These are phyloP conservation scores for Cryptoblepharus egeriae DNA, from an alignment of 2,797 vertebrate species.

Conservation along the genomic window DNA sequence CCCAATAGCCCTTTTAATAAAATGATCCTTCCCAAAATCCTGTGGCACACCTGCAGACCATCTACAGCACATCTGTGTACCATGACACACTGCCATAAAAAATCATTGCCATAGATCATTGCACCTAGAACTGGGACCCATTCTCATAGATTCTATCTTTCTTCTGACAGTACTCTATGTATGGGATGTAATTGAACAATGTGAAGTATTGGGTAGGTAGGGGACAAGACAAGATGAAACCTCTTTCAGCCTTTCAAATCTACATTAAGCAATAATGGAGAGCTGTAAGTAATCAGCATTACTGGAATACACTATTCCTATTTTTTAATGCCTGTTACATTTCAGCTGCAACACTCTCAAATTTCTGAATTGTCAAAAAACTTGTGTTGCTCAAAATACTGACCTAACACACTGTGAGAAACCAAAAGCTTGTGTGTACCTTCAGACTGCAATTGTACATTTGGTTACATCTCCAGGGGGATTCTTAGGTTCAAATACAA, in stretches of 20 bases:
- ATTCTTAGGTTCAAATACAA: constrained; percentile 19
- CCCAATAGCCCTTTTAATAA: no score
- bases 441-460: neutral
- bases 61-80: no score
- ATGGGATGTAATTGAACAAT: neutral
- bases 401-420: neutral
- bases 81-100: no score
- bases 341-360: constrained; percentile 4
- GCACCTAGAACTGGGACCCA: no score
- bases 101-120: no score
- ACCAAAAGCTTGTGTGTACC: neutral
- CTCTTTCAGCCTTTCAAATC: neutral
- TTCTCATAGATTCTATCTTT: no score
- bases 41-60: no score
- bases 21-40: no score
- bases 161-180: neutral
- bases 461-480: neutral
- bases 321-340: neutral
- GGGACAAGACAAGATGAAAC: no score
- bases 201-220: neutral
- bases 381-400: neutral
- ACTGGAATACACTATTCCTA: neutral
- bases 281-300: neutral
- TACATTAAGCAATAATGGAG: no score
- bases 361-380: neutral